A percentile compares a stretch with the other conserved stretches of the same genome.
Conservation (phyloP, 2,113 vertebrate genomes). For the Thryonomys swinderianus region DNA sequence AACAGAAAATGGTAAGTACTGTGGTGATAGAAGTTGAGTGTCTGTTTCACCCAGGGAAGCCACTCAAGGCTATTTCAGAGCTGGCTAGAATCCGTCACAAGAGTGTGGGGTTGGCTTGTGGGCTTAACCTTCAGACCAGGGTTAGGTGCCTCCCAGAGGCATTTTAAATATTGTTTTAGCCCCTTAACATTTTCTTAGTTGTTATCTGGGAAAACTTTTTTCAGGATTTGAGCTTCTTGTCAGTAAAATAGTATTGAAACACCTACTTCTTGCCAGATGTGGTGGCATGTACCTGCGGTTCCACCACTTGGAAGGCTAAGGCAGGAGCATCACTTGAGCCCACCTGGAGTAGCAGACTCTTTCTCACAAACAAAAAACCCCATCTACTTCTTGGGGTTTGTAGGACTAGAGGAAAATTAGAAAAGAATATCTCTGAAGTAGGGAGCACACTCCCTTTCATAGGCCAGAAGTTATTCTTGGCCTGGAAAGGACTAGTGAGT, state of each 20-base stretch:
- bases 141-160: neutral
- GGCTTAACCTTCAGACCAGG: neutral
- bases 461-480: neutral
- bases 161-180: neutral
- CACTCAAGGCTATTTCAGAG: neutral
- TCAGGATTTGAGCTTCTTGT: slow-evolving; percentile 13
- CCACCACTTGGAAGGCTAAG: neutral
- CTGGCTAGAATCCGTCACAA: neutral
- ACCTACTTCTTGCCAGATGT: neutral
- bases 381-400: neutral
- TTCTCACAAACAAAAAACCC: neutral
- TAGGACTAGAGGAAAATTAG: neutral
- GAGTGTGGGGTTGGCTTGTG: neutral
- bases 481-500: neutral
- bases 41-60: slow-evolving; percentile 6
- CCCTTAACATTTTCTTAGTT: neutral
- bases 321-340: neutral
- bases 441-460: neutral
- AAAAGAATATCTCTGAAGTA: slow-evolving; percentile 16
- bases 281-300: neutral
- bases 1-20: slow-evolving; percentile 41
- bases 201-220: neutral
- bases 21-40: neutral
- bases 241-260: slow-evolving; percentile 16
- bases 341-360: too few species aligned